A percentile compares a stretch with the other conserved stretches of the same genome.
Evolutionary conservation across 2,797 vertebrate genomes (phyloP).

Genomic region (Ateles fusciceps): DNA sequence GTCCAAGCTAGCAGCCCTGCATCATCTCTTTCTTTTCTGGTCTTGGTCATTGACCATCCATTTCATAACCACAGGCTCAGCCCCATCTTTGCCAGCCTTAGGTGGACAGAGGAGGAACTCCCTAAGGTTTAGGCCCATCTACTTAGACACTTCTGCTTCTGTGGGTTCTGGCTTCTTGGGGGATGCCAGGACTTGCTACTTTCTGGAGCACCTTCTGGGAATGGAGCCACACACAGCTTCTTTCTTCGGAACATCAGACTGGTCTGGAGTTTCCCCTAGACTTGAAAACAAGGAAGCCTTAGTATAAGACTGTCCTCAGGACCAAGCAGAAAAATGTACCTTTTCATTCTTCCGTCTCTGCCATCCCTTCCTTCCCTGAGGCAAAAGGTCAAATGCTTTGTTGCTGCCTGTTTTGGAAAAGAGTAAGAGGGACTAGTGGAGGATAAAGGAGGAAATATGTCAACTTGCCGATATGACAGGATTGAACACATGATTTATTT

Average conservation of each 20-base stretch:
- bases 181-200: not conserved
- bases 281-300: not conserved
- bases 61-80: not conserved
- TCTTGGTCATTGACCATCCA: not conserved
- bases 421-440: not conserved
- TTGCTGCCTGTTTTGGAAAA: not conserved
- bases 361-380: not conserved
- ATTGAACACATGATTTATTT: not conserved
- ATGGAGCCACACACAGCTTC: not conserved
- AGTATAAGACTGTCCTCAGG: not conserved
- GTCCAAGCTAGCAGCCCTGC: not conserved
- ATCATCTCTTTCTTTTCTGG: not conserved
- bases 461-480: not conserved
- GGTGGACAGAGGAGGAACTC: not conserved
- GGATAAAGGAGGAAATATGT: not conserved
- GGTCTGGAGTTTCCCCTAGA: not conserved
- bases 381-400: not conserved
- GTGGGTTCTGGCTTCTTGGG: not conserved
- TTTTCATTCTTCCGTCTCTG: not conserved
- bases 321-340: not conserved
- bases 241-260: not conserved
- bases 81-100: not conserved
- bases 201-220: not conserved
- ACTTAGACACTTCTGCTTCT: not conserved
- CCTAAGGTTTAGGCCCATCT: not conserved